Percentiles rank a stretch among this genome's conserved stretches.
Evolutionary conservation across 2,113 vertebrate genomes (phyloP).

Genomic region (Puntigrus tetrazona): DNA sequence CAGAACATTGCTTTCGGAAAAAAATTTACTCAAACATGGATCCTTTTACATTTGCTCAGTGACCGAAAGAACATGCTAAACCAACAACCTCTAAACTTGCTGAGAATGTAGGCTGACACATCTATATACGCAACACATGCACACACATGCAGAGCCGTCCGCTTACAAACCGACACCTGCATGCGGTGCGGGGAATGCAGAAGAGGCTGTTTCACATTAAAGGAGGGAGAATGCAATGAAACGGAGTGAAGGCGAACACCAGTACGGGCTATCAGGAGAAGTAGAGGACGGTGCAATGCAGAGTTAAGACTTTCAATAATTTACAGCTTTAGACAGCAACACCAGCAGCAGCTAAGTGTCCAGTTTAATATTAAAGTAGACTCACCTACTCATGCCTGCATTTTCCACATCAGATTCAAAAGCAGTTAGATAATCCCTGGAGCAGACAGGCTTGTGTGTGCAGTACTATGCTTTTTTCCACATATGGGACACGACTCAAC

Average conservation of each 20-base stretch:
- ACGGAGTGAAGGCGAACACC: constrained; percentile 17
- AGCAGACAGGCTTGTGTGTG: constrained; percentile 66
- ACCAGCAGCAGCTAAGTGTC: constrained; percentile 46
- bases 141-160: constrained; percentile 16
- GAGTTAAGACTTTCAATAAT: constrained; percentile 44
- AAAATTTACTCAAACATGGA: background rate
- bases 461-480: constrained; percentile 74
- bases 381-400: constrained; percentile 63
- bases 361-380: constrained; percentile 48
- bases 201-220: background rate
- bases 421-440: constrained; percentile 73
- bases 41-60: constrained; percentile 52
- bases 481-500: constrained; percentile 75
- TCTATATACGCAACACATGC: background rate
- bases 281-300: constrained; percentile 1
- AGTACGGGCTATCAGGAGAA: constrained; percentile 3
- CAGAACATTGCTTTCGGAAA: background rate
- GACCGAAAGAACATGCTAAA: constrained; percentile 59
- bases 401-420: constrained; percentile 56
- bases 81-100: constrained; percentile 60
- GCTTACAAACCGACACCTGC: constrained; percentile 45
- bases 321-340: constrained; percentile 59
- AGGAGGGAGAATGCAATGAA: background rate
- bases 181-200: constrained; percentile 6
- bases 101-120: constrained; percentile 42